Evolutionary conservation across 2,888 invertebrate genomes (phyloP), one percentile per base, ranked within the genome.

Genomic region (Nephrocerus scutellatus): DNA sequence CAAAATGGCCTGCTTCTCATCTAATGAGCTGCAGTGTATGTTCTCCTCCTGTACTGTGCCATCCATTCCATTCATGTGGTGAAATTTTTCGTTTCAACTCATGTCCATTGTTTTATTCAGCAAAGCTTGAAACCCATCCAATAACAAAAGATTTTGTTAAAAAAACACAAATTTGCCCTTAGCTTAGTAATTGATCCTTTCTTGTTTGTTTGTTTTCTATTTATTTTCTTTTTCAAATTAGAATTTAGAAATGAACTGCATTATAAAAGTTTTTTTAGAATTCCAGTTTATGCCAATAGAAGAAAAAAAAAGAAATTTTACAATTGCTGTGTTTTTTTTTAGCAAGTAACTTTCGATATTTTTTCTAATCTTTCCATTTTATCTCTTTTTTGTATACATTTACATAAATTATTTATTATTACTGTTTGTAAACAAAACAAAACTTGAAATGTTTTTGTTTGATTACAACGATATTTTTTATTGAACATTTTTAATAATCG

Each of bases 401-500:
- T 3, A 16, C 19, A 26, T 25, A 29, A 14, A 4, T 18, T 13
- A 28, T n/a, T n/a, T 16, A 26, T 9, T 21, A 10, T 15, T 8
- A 12, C 28, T 14, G 13, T 30, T 23, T 9, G 12, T 7, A 23
- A 8, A 3, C 4, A n/a, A 23, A 5, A 14, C 10, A 19, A 29
- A n/a, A 30, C 33, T 19, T 26, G 9, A 29, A 5, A 19, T 39
- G 15, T 33, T 28, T 34, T 30, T 23, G 10, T 38, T 32, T 26
- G 8, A 30, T 14, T 28, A 23, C 2, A 6, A 31, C 20, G 20
- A 8, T 13, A 30, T 36, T 14, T 30, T 31, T 41, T n/a, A n/a
- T n/a, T n/a, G n/a, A n/a, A n/a, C n/a, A n/a, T n/a, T n/a, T n/a
- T n/a, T n/a, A n/a, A n/a, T n/a, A n/a, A n/a, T n/a, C n/a, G n/a